Evolutionary conservation across 1,140 invertebrate species (phyloP).

Genomic region (Linepithema humile): DNA sequence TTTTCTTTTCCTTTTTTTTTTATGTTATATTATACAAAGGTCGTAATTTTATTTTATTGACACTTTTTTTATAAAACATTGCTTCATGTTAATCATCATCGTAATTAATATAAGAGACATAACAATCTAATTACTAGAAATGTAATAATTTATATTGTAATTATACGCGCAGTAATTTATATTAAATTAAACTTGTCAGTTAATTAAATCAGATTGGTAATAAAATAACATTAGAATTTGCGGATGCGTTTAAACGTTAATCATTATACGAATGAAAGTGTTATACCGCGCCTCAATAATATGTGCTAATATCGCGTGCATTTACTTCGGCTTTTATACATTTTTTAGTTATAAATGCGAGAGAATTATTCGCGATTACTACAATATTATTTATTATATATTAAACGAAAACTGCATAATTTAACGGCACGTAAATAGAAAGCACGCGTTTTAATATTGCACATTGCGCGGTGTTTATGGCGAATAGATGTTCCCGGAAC

Average conservation of each 20-base stretch:
- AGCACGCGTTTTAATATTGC: conserved; percentile 9
- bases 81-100: neutral
- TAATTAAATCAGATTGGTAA: conserved; percentile 23
- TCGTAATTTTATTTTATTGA: neutral
- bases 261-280: conserved; percentile 4
- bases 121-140: too few species aligned
- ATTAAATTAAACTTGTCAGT: neutral
- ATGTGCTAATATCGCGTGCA: neutral
- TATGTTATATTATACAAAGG: neutral
- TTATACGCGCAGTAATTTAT: conserved; percentile 1
- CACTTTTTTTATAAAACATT: neutral
- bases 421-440: conserved; percentile 16
- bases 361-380: neutral
- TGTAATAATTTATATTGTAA: conserved; percentile 2
- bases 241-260: neutral
- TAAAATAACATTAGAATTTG: conserved; percentile 15
- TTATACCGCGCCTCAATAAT: neutral
- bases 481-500: neutral
- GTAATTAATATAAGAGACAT: neutral
- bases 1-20: conserved; percentile 1
- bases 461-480: conserved; percentile 4
- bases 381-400: conserved; percentile 3
- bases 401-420: neutral
- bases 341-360: neutral
- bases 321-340: neutral